Base-by-base conservation (phyloP, 2,113 vertebrate genomes). In the Peromyscus leucopus region DNA sequence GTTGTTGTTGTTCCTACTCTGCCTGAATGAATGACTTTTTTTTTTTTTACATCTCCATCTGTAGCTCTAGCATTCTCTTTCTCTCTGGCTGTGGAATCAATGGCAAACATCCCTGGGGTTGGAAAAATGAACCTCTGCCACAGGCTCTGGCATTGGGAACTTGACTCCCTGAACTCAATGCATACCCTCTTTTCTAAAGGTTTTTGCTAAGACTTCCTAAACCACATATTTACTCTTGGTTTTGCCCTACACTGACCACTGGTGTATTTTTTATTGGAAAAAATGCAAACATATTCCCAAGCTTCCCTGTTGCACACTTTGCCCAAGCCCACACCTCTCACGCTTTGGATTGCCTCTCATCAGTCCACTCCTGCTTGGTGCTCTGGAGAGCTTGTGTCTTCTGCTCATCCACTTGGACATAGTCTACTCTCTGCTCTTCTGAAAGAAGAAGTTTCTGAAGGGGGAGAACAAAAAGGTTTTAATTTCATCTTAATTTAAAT, bases 341-440 rank as follows among this genome's bases (percentile, higher is more conserved):
- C 48, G 98, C 99, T 98, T 99, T 99, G 0, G 99, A 99, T 97
- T 99, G 99, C 65, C 99, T 98, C 89, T 99, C 99, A 78, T 99
- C 99, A 55, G 99, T 99, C 99, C 99, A 99, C 98, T 99, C 99
- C 98, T 99, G 99, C 97, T 99, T 99, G 96, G 99, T 99, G 99
- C 98, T 99, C 98, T 99, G 99, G 94, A 99, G 99, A 48, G 99
- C 99, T 95, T 99, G 99, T n/a, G 99, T 99, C 98, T 99, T 99
- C 99, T 99, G 99, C 94, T 99, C 99, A 59, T 99, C 99, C 93
- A 99, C 99, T 95, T 99, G 99, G 88, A 99, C 99, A 1, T 99
- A 99, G 98, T 99, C 99, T 88, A 99, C 99, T 94, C 99, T 98
- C 95, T 99, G 98, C 28, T 99, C 99, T 96, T 99, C 99, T 4